Evolutionary conservation across 2,888 invertebrate genomes (phyloP).

Genomic region (Noctua janthe): DNA sequence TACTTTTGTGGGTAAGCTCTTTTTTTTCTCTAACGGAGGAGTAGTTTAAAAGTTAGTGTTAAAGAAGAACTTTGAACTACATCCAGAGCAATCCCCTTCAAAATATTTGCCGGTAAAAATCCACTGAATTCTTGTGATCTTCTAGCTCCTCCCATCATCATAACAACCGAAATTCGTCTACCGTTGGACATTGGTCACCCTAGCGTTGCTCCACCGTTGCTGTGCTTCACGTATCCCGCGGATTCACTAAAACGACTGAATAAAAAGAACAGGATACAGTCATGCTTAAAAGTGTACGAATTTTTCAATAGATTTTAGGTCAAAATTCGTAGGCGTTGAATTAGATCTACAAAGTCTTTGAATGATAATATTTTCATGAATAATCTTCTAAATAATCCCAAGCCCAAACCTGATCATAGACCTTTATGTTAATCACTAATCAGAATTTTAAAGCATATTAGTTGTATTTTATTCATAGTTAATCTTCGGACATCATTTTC

Average conservation of each 20-base stretch:
- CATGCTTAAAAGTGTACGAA: not conserved
- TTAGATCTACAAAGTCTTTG: slow-evolving; percentile 4
- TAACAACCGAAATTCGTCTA: not conserved
- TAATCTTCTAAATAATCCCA: slow-evolving; percentile 39
- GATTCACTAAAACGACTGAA: not conserved
- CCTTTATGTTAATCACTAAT: slow-evolving; percentile 52
- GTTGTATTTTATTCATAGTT: slow-evolving; percentile 52
- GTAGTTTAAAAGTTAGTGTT: not conserved
- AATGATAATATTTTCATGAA: slow-evolving; percentile 24
- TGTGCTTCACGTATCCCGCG: not conserved
- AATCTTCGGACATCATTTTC: slow-evolving; percentile 34
- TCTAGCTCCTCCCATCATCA: not conserved
- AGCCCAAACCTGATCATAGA: slow-evolving; percentile 20
- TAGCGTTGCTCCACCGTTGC: not conserved
- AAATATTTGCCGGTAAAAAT: not conserved
- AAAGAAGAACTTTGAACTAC: not conserved
- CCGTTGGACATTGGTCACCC: not conserved
- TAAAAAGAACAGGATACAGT: not conserved
- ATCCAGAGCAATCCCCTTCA: not conserved
- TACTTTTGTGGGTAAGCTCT: slow-evolving; percentile 17
- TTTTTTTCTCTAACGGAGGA: slow-evolving; percentile 20
- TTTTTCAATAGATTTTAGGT: not conserved
- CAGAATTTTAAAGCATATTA: slow-evolving; percentile 49
- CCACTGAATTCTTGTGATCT: not conserved
- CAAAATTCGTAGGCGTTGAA: not conserved